A percentile compares a stretch with the other conserved stretches of the same genome.
phyloP scores from a whole-genome alignment of 1,140 invertebrate species.

The Steinernema feltiae region DNA sequence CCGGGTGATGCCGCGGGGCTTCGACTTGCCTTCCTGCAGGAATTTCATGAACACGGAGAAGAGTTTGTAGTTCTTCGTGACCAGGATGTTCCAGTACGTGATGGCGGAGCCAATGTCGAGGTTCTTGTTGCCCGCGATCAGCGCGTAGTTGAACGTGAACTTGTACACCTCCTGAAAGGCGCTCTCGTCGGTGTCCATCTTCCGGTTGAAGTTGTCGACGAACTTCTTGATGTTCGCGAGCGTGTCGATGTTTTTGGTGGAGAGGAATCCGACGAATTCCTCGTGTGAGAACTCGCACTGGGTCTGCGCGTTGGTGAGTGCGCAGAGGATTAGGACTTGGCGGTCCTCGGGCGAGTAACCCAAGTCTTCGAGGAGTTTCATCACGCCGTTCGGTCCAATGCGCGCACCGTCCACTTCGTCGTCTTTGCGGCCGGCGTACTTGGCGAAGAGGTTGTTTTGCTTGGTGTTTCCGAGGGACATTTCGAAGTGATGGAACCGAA shows the following conservation, averaged over 20 bases:
- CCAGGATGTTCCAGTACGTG: not conserved
- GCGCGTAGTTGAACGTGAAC: not conserved
- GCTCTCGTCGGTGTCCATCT: not conserved
- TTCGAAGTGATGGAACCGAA: too few species aligned
- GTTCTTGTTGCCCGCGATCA: not conserved
- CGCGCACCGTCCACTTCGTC: not conserved
- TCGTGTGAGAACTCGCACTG: slow-evolving; percentile 3
- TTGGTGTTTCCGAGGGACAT: not conserved
- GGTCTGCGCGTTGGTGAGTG: not conserved
- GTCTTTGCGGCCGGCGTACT: not conserved
- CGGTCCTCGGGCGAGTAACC: not conserved
- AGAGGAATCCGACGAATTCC: not conserved
- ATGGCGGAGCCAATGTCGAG: not conserved
- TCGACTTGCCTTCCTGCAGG: not conserved
- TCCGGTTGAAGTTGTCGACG: not conserved
- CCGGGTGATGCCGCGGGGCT: not conserved
- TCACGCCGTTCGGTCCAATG: not conserved
- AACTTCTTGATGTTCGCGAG: not conserved
- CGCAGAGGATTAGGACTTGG: not conserved
- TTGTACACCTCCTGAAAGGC: not conserved
- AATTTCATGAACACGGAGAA: not conserved
- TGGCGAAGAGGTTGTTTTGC: not conserved
- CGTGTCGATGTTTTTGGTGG: not conserved
- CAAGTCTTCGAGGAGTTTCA: not conserved
- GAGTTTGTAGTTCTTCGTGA: not conserved